Percentiles rank a stretch among this genome's conserved stretches.
Evolutionary conservation across 1,140 invertebrate genomes (phyloP).

Genomic region (Oscheius sp.): DNA sequence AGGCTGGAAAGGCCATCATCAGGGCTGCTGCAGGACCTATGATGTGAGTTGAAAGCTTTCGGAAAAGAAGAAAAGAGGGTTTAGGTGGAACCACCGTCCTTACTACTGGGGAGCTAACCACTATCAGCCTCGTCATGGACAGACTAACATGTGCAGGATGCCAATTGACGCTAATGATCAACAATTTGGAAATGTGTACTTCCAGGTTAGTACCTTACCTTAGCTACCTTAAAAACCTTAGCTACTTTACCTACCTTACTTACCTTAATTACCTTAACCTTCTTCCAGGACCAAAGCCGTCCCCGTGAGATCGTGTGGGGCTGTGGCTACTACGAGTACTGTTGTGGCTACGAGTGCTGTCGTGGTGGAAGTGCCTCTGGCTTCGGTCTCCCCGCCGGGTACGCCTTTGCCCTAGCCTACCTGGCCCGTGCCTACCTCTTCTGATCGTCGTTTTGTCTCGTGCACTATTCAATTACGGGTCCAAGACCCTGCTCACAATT

Average conservation of each 20-base stretch:
- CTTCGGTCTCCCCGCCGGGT: conserved; percentile 7
- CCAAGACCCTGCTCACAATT: too few relatives aligned
- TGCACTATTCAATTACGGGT: too few relatives aligned
- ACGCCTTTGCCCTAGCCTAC: background rate
- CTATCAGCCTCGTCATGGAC: conserved; percentile 33
- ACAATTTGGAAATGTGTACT: conserved; percentile 56
- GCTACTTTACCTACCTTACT: too few relatives aligned
- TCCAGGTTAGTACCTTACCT: conserved; percentile 36
- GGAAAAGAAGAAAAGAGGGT: conserved; percentile 12
- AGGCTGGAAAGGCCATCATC: conserved; percentile 58
- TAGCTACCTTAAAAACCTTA: background rate
- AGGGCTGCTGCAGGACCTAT: conserved; percentile 49
- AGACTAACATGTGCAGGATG: conserved; percentile 57
- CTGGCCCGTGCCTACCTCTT: conserved; percentile 6
- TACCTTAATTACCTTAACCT: too few relatives aligned
- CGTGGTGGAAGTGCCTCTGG: background rate
- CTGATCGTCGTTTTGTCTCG: background rate
- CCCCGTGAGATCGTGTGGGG: conserved; percentile 57
- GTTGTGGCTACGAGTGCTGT: conserved; percentile 54
- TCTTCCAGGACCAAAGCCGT: conserved; percentile 49
- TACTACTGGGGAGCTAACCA: conserved; percentile 58
- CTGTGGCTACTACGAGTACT: conserved; percentile 45
- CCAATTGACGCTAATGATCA: conserved; percentile 50
- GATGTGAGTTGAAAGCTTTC: conserved; percentile 45
- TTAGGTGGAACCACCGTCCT: conserved; percentile 52